A percentile compares a stretch with the other conserved stretches of the same genome.
These are phyloP conservation scores for Noctua janthina DNA, from an alignment of 2,888 invertebrate genomes.

Conservation along the genomic window DNA sequence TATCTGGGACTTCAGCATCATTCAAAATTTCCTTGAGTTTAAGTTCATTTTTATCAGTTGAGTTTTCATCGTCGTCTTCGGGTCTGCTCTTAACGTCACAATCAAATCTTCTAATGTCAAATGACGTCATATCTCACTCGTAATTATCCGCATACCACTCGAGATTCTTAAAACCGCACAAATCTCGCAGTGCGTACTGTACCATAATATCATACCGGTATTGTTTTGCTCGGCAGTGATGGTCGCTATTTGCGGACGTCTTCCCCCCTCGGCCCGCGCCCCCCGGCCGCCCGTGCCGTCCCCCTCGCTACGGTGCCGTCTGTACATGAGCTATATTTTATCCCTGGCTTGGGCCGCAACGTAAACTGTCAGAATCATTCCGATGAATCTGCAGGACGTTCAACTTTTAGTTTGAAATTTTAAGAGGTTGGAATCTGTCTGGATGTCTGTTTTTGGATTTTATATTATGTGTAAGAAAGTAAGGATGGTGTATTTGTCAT, in stretches of 20 bases:
- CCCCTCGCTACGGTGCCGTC: conserved; percentile 84
- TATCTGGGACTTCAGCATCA: neutral
- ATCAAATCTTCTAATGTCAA: conserved; percentile 19
- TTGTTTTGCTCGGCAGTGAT: conserved; percentile 88
- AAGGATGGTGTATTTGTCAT: conserved; percentile 23
- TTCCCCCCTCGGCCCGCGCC: conserved; percentile 70
- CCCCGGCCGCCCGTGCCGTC: conserved; percentile 60
- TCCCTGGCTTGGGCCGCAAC: conserved; percentile 86
- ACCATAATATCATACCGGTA: conserved; percentile 88
- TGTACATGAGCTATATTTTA: conserved; percentile 89
- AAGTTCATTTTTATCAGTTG: neutral
- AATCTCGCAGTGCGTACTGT: conserved; percentile 76
- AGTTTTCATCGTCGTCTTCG: neutral
- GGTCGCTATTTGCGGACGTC: conserved; percentile 88
- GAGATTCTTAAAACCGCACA: conserved; percentile 70
- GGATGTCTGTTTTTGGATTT: conserved; percentile 60
- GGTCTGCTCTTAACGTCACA: conserved; percentile 2
- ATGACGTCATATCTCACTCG: conserved; percentile 55
- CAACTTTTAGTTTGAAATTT: conserved; percentile 85
- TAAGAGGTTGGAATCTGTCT: conserved; percentile 67
- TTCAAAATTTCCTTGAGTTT: neutral
- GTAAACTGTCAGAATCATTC: conserved; percentile 89
- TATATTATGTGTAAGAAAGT: conserved; percentile 21
- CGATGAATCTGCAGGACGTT: conserved; percentile 85
- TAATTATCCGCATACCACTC: conserved; percentile 63